Conservation (phyloP, 2,113 vertebrate species). For the Vulpes vulpes region DNA sequence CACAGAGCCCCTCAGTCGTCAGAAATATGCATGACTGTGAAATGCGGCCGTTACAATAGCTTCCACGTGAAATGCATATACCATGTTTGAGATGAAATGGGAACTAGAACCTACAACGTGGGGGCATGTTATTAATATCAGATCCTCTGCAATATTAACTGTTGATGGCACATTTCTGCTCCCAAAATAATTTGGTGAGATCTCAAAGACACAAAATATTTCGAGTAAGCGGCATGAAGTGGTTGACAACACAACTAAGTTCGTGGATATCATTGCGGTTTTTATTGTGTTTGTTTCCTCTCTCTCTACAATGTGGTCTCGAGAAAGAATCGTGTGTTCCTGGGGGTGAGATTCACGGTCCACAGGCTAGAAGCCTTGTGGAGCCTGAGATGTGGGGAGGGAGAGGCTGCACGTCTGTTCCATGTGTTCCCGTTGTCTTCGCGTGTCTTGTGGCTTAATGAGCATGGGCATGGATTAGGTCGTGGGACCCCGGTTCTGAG, state of each 20-base stretch:
- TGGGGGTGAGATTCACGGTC: not conserved
- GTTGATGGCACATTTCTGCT: slow-evolving; percentile 36
- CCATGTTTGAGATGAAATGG: not conserved
- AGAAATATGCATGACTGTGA: not conserved
- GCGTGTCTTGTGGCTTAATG: fast-evolving
- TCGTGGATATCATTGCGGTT: fast-evolving
- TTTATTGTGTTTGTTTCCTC: too few species aligned
- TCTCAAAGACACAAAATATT: not conserved
- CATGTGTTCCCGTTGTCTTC: fast-evolving
- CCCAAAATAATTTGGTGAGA: not conserved
- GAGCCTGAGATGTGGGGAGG: not conserved
- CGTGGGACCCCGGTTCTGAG: fast-evolving
- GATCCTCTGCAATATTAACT: not conserved
- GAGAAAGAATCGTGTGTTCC: not conserved
- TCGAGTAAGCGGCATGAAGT: fast-evolving
- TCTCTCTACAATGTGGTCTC: not conserved
- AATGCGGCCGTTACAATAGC: not conserved
- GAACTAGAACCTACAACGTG: not conserved
- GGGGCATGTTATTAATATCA: not conserved
- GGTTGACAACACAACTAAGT: not conserved
- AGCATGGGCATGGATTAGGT: fast-evolving
- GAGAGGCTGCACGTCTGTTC: not conserved
- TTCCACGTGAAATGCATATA: slow-evolving; percentile 35
- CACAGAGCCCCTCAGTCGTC: not conserved
- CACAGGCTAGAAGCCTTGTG: too few species aligned